These are phyloP conservation scores for Scaptomyza graminum DNA, from an alignment of 1,140 invertebrate genomes.

Conservation along the genomic window DNA sequence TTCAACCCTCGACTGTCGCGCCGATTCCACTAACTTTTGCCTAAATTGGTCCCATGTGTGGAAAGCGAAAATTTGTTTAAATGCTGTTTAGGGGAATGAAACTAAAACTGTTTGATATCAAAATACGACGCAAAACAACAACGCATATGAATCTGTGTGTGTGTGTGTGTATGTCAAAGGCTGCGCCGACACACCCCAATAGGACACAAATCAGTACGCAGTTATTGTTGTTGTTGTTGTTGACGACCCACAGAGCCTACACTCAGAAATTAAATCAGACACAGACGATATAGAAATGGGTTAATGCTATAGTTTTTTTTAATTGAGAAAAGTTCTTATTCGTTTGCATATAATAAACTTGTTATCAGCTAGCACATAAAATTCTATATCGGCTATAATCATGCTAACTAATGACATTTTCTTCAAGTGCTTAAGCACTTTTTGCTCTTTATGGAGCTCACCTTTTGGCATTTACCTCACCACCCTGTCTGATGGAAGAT, in stretches of 20 bases:
- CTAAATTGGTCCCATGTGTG: constrained; percentile 16
- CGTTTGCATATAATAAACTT: too few species aligned
- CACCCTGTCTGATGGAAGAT: not conserved
- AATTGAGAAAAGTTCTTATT: too few species aligned
- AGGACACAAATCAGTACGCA: constrained; percentile 21
- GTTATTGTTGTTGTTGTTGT: constrained; percentile 1
- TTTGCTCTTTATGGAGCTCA: not conserved
- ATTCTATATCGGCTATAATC: too few species aligned
- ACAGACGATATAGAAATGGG: too few species aligned
- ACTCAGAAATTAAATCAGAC: not conserved
- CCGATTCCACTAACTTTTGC: too few species aligned
- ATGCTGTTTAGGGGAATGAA: constrained; percentile 9
- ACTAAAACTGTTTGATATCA: not conserved
- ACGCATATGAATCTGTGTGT: not conserved
- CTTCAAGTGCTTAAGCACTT: not conserved
- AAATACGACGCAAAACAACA: not conserved
- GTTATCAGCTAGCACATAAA: too few species aligned
- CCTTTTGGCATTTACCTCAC: not conserved
- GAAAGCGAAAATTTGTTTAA: constrained; percentile 6
- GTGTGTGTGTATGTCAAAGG: not conserved
- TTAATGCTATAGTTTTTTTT: too few species aligned
- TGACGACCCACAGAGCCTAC: not conserved
- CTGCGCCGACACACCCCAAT: constrained; percentile 6
- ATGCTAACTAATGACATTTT: not conserved
- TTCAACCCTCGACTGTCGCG: too few species aligned